These are phyloP conservation scores for Scaptomyza tumidula DNA, from an alignment of 2,888 invertebrate species.

Conservation along the genomic window DNA sequence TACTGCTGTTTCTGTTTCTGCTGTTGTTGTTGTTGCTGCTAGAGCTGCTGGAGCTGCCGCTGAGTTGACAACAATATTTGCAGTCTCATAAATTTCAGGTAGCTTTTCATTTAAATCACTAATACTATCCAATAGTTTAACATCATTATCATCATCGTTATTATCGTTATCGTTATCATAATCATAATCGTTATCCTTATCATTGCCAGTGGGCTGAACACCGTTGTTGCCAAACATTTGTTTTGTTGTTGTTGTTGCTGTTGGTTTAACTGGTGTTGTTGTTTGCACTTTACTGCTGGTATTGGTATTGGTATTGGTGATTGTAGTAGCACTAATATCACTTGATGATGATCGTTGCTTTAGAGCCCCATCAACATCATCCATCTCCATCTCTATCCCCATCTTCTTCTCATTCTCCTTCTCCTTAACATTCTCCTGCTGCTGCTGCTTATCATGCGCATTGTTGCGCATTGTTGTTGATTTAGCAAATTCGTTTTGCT, in stretches of 20 bases:
- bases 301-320: conserved; percentile 61
- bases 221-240: conserved; percentile 55
- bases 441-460: conserved; percentile 58
- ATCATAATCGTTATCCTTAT: conserved; percentile 56
- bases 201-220: conserved; percentile 42
- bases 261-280: conserved; percentile 55
- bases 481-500: conserved; percentile 75
- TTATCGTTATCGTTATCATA: conserved; percentile 29
- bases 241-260: conserved; percentile 52
- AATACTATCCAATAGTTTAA: conserved; percentile 84
- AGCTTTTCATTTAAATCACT: conserved; percentile 84
- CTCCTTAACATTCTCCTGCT: conserved; percentile 27
- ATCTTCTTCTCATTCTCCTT: conserved; percentile 26
- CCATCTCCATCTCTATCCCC: conserved; percentile 27
- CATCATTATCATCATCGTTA: conserved; percentile 51
- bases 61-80: conserved; percentile 81
- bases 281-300: conserved; percentile 54
- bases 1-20: conserved; percentile 50
- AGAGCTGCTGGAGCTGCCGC: conserved; percentile 65
- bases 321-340: conserved; percentile 79
- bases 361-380: conserved; percentile 68
- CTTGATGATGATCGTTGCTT: conserved; percentile 67
- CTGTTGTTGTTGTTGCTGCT: conserved; percentile 38
- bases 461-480: conserved; percentile 68
- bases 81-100: conserved; percentile 84